Conservation (phyloP, 2,113 vertebrate species). For the Podarcis cretensis region DNA sequence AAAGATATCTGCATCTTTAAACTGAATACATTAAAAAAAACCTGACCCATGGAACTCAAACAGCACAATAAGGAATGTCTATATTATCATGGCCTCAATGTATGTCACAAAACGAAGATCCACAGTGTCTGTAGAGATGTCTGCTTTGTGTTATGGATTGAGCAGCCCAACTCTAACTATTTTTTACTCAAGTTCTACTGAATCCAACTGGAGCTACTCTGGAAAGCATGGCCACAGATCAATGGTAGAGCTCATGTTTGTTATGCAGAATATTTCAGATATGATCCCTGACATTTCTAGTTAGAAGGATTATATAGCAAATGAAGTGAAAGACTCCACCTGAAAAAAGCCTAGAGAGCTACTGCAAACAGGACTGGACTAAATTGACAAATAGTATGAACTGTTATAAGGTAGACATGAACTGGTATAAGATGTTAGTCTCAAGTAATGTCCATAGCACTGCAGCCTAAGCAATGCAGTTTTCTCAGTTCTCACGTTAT, state of each 20-base stretch:
- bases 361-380: neutral
- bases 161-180: neutral
- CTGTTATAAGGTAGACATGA: neutral
- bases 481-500: neutral
- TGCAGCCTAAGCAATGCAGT: neutral
- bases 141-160: neutral
- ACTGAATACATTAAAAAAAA: neutral
- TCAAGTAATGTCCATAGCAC: neutral
- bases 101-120: neutral
- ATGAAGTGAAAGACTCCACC: neutral
- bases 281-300: neutral
- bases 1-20: neutral
- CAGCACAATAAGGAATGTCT: neutral
- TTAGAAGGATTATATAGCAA: neutral
- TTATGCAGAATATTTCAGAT: neutral
- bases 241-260: neutral
- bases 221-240: neutral
- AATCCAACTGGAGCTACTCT: neutral
- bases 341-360: neutral
- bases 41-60: neutral
- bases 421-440: neutral
- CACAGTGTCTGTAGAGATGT: neutral
- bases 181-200: neutral
- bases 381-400: neutral
- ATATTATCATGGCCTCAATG: neutral